A percentile compares a stretch with the other conserved stretches of the same genome.
These are phyloP conservation scores for Pachydiplax longipennis DNA, from an alignment of 2,888 invertebrate species.

Conservation along the genomic window DNA sequence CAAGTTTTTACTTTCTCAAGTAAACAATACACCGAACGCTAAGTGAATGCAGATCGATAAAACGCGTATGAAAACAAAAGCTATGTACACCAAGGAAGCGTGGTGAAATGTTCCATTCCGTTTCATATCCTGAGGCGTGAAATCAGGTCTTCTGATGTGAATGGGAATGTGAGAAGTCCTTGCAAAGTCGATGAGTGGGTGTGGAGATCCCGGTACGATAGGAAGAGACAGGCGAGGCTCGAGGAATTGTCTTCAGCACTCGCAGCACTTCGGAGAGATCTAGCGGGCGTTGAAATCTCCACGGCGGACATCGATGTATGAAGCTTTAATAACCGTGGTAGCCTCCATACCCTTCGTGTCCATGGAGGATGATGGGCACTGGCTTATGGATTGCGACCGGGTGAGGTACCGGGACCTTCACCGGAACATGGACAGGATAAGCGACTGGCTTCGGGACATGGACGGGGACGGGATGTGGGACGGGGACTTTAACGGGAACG, in stretches of 20 bases:
- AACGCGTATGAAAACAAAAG: neutral
- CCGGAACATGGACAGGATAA: conserved; percentile 65
- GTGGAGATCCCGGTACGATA: neutral
- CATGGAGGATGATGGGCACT: neutral
- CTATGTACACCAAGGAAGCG: neutral
- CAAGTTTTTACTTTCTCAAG: too few species aligned
- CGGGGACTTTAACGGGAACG: conserved; percentile 73
- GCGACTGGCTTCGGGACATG: conserved; percentile 67
- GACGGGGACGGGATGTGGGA: conserved; percentile 57
- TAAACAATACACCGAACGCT: neutral
- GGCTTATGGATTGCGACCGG: conserved; percentile 65
- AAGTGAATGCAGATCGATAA: neutral
- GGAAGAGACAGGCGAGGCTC: neutral
- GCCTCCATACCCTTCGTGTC: neutral
- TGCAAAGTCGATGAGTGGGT: neutral
- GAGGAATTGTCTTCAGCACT: too few species aligned
- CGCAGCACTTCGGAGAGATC: too few species aligned
- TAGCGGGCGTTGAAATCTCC: neutral
- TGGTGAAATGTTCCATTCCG: neutral
- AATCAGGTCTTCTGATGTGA: neutral
- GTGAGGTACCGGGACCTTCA: conserved; percentile 69
- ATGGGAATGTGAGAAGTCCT: neutral
- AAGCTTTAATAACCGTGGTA: neutral
- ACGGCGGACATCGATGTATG: neutral
- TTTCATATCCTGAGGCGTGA: neutral